Conservation (phyloP, 1,140 invertebrate species). For the Drosophila pseudoobscura region DNA sequence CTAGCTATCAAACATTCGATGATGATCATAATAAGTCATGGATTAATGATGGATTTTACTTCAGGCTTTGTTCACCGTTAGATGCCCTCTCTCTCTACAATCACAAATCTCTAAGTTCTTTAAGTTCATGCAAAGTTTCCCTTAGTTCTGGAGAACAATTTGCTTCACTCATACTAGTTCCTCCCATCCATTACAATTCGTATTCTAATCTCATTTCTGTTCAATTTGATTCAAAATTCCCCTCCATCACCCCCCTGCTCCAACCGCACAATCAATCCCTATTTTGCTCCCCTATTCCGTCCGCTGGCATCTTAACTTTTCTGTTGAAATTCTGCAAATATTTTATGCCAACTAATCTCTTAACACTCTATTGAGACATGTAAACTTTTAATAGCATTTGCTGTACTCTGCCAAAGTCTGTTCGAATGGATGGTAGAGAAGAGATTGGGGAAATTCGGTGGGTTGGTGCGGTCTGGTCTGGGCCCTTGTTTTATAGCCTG, state of each 20-base stretch:
- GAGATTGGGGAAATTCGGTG: neutral
- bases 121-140: no score
- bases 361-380: constrained; percentile 81
- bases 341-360: constrained; percentile 77
- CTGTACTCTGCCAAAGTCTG: constrained; percentile 37
- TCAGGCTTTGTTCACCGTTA: no score
- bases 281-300: neutral
- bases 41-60: no score
- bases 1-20: no score
- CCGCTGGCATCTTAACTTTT: constrained; percentile 43
- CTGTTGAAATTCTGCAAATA: constrained; percentile 55
- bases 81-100: no score
- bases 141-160: no score
- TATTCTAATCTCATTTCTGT: no score
- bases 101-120: no score
- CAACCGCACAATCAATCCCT: neutral
- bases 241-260: neutral
- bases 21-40: no score
- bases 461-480: constrained; percentile 22
- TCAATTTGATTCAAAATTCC: no score
- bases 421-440: constrained; percentile 4
- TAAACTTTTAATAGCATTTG: constrained; percentile 81
- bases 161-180: no score
- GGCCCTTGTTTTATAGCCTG: constrained; percentile 75
- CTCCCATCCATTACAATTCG: no score